A percentile compares a stretch with the other conserved stretches of the same genome.
Conservation (phyloP, 2,113 vertebrate genomes). For the pig (Sus scrofa) region DNA sequence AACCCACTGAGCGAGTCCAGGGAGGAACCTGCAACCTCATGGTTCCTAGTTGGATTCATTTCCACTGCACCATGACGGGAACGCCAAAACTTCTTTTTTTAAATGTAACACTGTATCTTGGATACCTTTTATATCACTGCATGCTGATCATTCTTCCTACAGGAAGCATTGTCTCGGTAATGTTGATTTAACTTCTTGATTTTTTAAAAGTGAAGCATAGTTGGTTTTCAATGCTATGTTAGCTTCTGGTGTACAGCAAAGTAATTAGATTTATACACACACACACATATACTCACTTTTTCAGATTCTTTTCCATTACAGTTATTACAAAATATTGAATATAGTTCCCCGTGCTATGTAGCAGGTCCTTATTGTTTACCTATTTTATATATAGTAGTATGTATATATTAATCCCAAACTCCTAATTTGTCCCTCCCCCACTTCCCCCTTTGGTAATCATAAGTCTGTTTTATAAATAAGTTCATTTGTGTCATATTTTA, state of each 20-base stretch:
- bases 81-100: not conserved
- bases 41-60: too few relatives aligned
- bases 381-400: not conserved
- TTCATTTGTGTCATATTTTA: not conserved
- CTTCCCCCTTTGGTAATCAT: not conserved
- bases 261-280: not conserved
- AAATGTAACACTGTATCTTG: not conserved
- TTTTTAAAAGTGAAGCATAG: not conserved
- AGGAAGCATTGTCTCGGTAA: not conserved
- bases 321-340: not conserved
- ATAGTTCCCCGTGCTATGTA: not conserved
- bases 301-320: not conserved
- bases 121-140: not conserved
- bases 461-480: not conserved
- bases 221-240: not conserved
- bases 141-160: not conserved
- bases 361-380: not conserved
- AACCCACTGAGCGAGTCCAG: too few relatives aligned
- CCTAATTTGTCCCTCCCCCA: not conserved
- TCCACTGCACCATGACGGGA: too few relatives aligned
- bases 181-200: not conserved
- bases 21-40: too few relatives aligned
- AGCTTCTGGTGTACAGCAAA: not conserved
- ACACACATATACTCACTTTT: too few relatives aligned
- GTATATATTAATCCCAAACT: not conserved